Conservation (phyloP, 2,888 invertebrate species). For the Tetropium fuscum region DNA sequence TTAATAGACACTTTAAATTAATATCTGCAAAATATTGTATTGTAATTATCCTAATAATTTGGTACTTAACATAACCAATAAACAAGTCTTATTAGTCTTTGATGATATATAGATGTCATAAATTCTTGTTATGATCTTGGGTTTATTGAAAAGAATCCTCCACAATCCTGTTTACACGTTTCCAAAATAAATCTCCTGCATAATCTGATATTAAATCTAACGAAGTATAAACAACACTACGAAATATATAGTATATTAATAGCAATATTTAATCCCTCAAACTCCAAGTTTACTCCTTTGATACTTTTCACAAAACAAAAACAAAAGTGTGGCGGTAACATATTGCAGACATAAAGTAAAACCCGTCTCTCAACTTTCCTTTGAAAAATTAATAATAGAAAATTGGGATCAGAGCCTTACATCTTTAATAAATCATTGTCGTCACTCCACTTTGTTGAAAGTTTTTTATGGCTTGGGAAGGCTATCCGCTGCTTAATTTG, state of each 20-base stretch:
- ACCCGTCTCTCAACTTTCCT: not conserved
- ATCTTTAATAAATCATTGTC: not conserved
- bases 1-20: no score
- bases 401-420: not conserved
- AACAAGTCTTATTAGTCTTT: no score
- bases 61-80: no score
- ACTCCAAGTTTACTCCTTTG: constrained; percentile 6
- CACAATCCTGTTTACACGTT: not conserved
- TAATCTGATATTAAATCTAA: not conserved
- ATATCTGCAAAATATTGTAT: no score
- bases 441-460: not conserved
- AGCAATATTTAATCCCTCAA: constrained; percentile 14
- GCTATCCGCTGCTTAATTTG: not conserved
- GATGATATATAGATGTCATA: not conserved
- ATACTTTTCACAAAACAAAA: constrained; percentile 10
- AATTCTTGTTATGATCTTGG: not conserved
- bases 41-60: no score
- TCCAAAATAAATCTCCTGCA: not conserved
- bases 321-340: not conserved
- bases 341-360: not conserved
- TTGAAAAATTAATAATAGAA: constrained; percentile 12
- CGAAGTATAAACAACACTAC: not conserved
- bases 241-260: constrained; percentile 6
- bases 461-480: not conserved
- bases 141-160: not conserved